Conservation (phyloP, 2,797 vertebrate species). For the Anomalospiza imberbis region DNA sequence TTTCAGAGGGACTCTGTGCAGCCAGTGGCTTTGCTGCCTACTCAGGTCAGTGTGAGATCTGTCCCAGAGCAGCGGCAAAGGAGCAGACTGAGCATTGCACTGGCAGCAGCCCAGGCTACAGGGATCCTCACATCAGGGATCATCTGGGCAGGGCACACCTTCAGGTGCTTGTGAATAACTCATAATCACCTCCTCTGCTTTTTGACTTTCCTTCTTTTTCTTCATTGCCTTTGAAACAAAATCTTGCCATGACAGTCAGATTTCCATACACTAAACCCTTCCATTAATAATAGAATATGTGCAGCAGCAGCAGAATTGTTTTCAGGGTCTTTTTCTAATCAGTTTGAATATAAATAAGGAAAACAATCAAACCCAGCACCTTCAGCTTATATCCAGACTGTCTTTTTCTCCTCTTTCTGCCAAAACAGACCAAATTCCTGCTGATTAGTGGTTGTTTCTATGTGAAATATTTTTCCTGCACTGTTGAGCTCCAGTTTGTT, state of each 20-base stretch:
- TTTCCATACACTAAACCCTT: not conserved
- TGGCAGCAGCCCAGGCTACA: not conserved
- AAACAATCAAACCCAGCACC: not conserved
- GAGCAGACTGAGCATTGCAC: constrained; percentile 33
- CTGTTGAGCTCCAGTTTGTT: not conserved
- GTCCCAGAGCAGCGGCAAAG: not conserved
- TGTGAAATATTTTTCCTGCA: not conserved
- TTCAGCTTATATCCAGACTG: not conserved
- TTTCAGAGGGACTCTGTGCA: not conserved
- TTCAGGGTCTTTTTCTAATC: not conserved
- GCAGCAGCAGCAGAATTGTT: not conserved
- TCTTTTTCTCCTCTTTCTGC: not conserved
- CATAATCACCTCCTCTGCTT: not conserved
- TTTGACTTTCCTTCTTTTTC: accelerated
- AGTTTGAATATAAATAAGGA: not conserved
- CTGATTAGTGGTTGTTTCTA: not conserved
- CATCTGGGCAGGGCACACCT: not conserved
- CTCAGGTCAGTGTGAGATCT: constrained; percentile 17
- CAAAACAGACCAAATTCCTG: not conserved
- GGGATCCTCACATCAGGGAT: not conserved
- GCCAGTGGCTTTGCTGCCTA: not conserved
- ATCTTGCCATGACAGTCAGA: not conserved
- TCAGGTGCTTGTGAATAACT: constrained; percentile 7
- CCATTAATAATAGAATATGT: not conserved
- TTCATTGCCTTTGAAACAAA: not conserved